Percentiles rank a stretch among this genome's conserved stretches.
Conservation (phyloP, 1,140 invertebrate species). For the Adelges cooleyi region DNA sequence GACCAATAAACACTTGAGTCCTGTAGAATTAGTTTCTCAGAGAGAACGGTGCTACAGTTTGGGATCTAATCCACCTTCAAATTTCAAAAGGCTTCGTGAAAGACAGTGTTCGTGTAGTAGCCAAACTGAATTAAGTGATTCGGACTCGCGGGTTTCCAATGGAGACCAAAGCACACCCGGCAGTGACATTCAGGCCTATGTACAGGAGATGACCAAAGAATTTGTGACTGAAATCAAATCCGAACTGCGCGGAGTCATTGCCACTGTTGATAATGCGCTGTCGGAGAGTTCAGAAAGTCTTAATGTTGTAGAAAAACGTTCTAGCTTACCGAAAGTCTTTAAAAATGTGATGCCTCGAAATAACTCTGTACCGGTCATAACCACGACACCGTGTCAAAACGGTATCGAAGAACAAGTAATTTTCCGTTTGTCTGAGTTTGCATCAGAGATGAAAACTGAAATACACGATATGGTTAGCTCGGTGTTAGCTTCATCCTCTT, state of each 20-base stretch:
- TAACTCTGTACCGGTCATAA: constrained; percentile 26
- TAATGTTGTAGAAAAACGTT: constrained; percentile 21
- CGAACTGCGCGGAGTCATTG: constrained; percentile 65
- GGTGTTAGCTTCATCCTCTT: constrained; percentile 38
- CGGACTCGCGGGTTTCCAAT: constrained; percentile 19
- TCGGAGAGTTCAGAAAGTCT: constrained; percentile 44
- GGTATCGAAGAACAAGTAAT: background rate
- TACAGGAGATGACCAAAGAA: constrained; percentile 63
- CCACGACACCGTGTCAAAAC: constrained; percentile 14
- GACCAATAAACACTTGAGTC: background rate
- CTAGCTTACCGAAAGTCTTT: background rate
- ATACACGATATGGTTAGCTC: constrained; percentile 52
- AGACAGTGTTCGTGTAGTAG: constrained; percentile 57
- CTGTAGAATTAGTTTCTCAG: constrained; percentile 15
- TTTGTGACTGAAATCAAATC: constrained; percentile 68
- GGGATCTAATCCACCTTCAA: constrained; percentile 43
- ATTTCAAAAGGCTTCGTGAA: constrained; percentile 36
- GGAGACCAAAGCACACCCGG: constrained; percentile 39
- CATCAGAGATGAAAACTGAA: constrained; percentile 63
- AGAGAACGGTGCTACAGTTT: constrained; percentile 47
- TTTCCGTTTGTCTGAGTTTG: constrained; percentile 51
- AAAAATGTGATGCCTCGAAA: constrained; percentile 9
- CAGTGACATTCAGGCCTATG: constrained; percentile 50
- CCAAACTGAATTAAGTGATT: constrained; percentile 47
- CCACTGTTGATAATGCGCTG: constrained; percentile 60